Evolutionary conservation across 37 sponge, comb jelly and placozoan species (phyloP), one percentile per base, ranked within the genome.

Genomic region (Hormiphora californensis): DNA sequence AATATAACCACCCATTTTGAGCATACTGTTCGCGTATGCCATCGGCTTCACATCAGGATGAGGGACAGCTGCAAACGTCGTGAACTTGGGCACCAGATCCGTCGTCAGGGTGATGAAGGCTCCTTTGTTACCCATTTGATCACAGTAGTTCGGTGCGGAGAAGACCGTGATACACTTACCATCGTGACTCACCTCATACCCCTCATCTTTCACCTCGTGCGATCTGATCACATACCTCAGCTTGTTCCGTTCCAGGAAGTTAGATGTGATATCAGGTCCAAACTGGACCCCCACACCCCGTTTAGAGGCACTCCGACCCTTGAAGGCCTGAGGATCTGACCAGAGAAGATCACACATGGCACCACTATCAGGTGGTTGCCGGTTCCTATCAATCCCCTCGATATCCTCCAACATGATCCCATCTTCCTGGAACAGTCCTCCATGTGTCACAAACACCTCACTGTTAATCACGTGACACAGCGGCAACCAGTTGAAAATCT

Each of bases 91-190:
- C 86, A 90, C 88, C 15, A 97, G 88, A 39, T 92, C 93, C 46
- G 55, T 86, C 53, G 36, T 55, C 12, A 97, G 86, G 3, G 93
- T 94, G 27, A 97, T 91, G 89, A 88, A 97, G 27, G 98, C 98
- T 61, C 98, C 98, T 88, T 93, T 94, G 63, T 97, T 97, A n/a
- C 92, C 92, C 95, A 97, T 94, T 73, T 93, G 93, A 62, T 97
- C 98, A 69, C 98, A 98, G 86, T 98, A 98, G 85, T 98, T 98
- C 40, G 99, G 99, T 33, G 99, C 99, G 17, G 99, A 98, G 87
- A 98, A 98, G n/a, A 98, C 93, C 12, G 99, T 98, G 54, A 98
- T 91, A 67, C 99, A 98, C 85, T 91, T 91, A 12, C 95, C 95
- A 31, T 62, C 85, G 68, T 98, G 99, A 54, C 90, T 89, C 23